These are phyloP conservation scores for Elegia similella DNA, from an alignment of 2,888 invertebrate genomes.

Conservation along the genomic window DNA sequence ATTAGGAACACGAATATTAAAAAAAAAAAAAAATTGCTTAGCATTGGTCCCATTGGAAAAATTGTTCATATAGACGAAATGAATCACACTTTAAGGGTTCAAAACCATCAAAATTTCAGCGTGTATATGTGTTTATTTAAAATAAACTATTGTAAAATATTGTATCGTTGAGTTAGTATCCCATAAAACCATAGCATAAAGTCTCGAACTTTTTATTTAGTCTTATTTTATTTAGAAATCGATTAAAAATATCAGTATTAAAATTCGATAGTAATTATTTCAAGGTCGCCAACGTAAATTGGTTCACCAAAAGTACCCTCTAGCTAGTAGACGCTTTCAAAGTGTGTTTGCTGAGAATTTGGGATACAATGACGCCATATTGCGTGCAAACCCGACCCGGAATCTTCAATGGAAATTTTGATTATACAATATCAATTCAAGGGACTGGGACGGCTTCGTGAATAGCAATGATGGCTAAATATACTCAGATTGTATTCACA, in stretches of 20 bases:
- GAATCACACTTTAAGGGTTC: too few species aligned
- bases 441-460: background rate
- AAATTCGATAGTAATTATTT: background rate
- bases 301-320: conserved; percentile 29
- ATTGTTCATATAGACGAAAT: too few species aligned
- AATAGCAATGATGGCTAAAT: conserved; percentile 9
- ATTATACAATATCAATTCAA: conserved; percentile 18
- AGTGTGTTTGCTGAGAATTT: conserved; percentile 22
- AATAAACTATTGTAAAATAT: too few species aligned
- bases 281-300: conserved; percentile 19
- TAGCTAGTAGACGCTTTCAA: conserved; percentile 17
- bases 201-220: too few species aligned
- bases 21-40: too few species aligned
- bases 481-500: background rate
- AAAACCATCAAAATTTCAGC: too few species aligned
- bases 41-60: too few species aligned
- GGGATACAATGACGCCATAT: conserved; percentile 24
- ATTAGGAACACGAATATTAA: too few species aligned
- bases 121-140: too few species aligned
- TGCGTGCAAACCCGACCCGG: conserved; percentile 26
- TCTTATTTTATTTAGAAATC: too few species aligned
- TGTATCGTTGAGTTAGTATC: too few species aligned
- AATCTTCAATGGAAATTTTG: conserved; percentile 14
- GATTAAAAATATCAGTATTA: background rate
- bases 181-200: too few species aligned